These are phyloP conservation scores for Choloepus didactylus DNA, from an alignment of 2,797 vertebrate genomes.

Conservation along the genomic window DNA sequence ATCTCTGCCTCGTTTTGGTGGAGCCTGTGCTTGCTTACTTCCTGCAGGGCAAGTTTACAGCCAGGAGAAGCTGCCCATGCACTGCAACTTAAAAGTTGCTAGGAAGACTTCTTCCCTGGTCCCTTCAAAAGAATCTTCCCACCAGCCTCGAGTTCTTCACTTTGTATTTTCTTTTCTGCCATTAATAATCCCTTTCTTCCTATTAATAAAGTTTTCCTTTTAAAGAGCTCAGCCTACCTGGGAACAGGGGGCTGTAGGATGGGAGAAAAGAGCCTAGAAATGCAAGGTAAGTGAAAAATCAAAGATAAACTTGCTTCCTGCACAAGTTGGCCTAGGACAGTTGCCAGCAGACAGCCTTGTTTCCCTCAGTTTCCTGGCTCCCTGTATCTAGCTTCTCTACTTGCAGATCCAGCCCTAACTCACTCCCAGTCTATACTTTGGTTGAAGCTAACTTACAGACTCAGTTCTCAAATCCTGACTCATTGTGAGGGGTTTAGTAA, in stretches of 20 bases:
- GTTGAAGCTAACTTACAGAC: neutral
- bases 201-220: neutral
- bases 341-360: neutral
- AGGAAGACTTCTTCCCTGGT: neutral
- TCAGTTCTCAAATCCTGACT: neutral
- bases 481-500: slow-evolving; percentile 2
- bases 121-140: neutral
- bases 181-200: neutral
- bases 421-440: neutral
- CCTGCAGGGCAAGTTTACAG: neutral
- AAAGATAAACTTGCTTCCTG: neutral
- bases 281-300: neutral
- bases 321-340: neutral
- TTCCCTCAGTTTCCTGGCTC: neutral
- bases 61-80: neutral
- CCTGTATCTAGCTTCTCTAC: neutral
- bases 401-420: neutral
- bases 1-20: neutral
- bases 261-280: neutral
- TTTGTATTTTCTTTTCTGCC: neutral
- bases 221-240: neutral
- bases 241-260: neutral
- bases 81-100: neutral
- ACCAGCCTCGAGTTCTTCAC: neutral
- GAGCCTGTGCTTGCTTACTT: neutral